phyloP scores from a whole-genome alignment of 2,113 vertebrate genomes.

The Pollimyrus isidori region DNA sequence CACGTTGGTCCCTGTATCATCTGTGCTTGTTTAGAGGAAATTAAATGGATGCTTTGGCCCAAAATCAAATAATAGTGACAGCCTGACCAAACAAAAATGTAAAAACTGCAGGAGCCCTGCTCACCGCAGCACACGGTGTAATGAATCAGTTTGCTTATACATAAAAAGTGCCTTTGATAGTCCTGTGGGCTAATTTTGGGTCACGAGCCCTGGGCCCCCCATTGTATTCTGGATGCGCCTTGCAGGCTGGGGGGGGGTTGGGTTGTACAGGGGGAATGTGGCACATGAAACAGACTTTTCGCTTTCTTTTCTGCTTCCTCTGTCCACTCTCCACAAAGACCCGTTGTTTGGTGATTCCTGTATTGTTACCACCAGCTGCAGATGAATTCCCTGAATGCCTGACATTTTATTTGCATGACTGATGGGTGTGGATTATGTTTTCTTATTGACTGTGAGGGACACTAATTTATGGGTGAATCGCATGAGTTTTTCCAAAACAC shows the following conservation, averaged over 20 bases:
- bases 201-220: background rate
- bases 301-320: background rate
- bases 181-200: background rate
- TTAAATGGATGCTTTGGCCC: slow-evolving; percentile 28
- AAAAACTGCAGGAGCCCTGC: background rate
- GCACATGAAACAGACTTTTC: background rate
- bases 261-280: background rate
- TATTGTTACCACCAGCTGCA: background rate
- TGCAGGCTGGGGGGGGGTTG: background rate
- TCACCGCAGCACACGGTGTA: background rate
- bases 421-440: background rate
- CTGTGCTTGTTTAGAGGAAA: slow-evolving; percentile 19
- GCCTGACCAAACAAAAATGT: background rate
- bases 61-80: slow-evolving; percentile 16
- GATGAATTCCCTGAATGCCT: background rate
- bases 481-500: background rate
- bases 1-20: slow-evolving; percentile 5
- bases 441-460: background rate
- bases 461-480: background rate
- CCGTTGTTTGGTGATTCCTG: background rate
- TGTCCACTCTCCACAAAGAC: background rate
- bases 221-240: background rate
- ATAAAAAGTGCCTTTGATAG: background rate
- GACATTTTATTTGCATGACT: background rate
- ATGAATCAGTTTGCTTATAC: slow-evolving; percentile 6